Evolutionary conservation across 2,113 vertebrate species (phyloP).

Genomic region (Vidua macroura): DNA sequence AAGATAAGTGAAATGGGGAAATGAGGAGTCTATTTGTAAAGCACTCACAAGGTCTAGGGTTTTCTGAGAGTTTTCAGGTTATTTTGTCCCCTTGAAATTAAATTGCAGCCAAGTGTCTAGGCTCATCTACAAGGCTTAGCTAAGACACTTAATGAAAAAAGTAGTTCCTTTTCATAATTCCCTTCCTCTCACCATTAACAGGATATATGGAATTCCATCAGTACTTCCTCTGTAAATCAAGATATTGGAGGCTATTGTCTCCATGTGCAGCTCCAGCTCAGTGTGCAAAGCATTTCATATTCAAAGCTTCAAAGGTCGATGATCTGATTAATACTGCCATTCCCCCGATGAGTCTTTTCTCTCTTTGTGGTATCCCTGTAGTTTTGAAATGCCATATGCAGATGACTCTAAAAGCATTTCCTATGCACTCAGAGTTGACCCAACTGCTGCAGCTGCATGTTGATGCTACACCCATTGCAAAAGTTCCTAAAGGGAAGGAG

Average conservation of each 20-base stretch:
- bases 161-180: background rate
- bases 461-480: background rate
- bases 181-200: slow-evolving; percentile 15
- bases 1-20: background rate
- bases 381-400: background rate
- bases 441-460: background rate
- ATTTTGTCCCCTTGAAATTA: background rate
- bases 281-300: slow-evolving; percentile 6
- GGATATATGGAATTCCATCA: slow-evolving; percentile 17
- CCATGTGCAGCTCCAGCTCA: background rate
- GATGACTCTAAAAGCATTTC: background rate
- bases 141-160: background rate
- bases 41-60: background rate
- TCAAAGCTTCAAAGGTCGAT: background rate
- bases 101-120: background rate
- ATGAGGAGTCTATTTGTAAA: background rate
- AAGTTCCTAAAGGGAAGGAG: background rate
- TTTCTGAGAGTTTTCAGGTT: slow-evolving; percentile 8
- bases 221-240: slow-evolving; percentile 42
- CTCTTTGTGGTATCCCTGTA: background rate
- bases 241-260: background rate
- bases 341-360: background rate
- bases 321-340: slow-evolving; percentile 13
- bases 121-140: background rate
- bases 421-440: background rate